phyloP scores from a whole-genome alignment of 1,140 invertebrate genomes.

The Calosoma granatense region DNA sequence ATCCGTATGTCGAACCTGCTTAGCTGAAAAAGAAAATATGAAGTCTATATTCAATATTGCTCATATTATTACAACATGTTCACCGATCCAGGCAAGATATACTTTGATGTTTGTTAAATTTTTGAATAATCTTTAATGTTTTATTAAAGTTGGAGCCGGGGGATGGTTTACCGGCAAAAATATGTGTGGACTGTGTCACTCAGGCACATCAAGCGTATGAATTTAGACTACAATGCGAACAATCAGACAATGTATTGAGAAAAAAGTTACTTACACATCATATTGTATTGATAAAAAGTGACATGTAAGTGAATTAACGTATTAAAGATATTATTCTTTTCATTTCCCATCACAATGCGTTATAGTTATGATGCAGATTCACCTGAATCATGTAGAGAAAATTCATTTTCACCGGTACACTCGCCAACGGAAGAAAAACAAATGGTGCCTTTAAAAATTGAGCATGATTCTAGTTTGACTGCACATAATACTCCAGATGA shows the following conservation, averaged over 20 bases:
- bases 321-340: not conserved
- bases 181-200: not conserved
- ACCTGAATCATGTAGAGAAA: not conserved
- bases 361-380: not conserved
- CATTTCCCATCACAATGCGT: not conserved
- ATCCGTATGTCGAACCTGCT: not conserved
- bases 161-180: not conserved
- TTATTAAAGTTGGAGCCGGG: not conserved
- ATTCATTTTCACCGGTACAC: not conserved
- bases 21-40: not conserved
- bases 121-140: not conserved
- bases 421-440: not conserved
- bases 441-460: not conserved
- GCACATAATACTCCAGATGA: no score
- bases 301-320: no score
- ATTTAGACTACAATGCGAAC: not conserved
- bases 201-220: not conserved
- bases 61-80: not conserved
- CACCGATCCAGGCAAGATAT: not conserved
- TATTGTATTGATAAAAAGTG: no score
- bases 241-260: not conserved
- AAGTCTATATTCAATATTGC: not conserved
- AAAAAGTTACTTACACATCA: no score
- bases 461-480: no score
- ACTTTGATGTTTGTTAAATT: not conserved